Percentiles rank a stretch among this genome's conserved stretches.
Evolutionary conservation across 2,797 vertebrate species (phyloP).

Genomic region (Anisognathus igniventris): DNA sequence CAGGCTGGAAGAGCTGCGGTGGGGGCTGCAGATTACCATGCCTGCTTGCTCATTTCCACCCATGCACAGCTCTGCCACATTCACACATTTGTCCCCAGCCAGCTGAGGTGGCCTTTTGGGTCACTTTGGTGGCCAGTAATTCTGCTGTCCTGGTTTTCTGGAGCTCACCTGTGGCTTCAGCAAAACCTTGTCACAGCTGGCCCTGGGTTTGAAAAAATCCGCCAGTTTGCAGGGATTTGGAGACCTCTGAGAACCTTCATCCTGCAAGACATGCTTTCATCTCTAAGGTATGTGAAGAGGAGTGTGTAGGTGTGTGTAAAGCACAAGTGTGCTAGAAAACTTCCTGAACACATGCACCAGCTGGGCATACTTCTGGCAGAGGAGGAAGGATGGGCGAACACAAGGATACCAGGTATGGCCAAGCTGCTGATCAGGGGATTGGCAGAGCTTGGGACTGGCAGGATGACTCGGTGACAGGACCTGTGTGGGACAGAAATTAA

Average conservation of each 20-base stretch:
- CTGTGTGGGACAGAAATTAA: background rate
- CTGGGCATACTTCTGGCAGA: background rate
- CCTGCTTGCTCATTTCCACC: background rate
- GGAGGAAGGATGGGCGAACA: background rate
- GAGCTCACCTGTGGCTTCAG: background rate
- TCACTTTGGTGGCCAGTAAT: background rate
- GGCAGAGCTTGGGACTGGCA: background rate
- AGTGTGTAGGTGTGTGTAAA: rapidly evolving
- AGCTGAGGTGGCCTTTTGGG: background rate
- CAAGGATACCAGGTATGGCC: background rate
- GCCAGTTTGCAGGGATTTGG: background rate
- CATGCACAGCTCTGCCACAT: background rate
- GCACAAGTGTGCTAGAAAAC: background rate
- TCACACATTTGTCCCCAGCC: rapidly evolving
- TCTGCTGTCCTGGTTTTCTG: background rate
- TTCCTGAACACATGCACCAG: rapidly evolving
- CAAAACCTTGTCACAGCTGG: background rate
- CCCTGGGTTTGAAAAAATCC: background rate
- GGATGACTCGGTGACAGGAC: rapidly evolving
- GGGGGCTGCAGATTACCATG: background rate
- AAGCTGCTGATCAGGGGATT: background rate
- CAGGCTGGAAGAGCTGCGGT: background rate
- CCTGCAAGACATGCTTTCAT: background rate
- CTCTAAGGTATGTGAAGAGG: background rate
- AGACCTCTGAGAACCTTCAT: background rate